Base-by-base conservation (phyloP, 2,113 vertebrate genomes). In the Cricetomys ansorgei region DNA sequence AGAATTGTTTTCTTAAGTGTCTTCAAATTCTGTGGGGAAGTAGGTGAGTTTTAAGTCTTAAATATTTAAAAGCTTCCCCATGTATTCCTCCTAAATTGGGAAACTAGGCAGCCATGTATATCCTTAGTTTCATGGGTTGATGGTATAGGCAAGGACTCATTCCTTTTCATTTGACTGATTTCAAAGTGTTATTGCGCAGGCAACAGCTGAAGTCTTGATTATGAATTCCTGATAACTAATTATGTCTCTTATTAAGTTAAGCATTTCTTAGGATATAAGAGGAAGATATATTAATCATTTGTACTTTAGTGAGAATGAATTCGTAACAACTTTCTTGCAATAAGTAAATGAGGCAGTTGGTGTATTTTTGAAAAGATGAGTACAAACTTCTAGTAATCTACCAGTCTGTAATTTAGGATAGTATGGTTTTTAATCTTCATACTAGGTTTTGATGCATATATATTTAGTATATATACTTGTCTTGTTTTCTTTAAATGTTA, bases 1-100 rank as follows among this genome's bases (percentile, higher is more conserved):
- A 12, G 27, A 65, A 53, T 88, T 90, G 16, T 50, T 92, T 92
- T 95, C 37, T 53, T 80, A 37, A 57, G 72, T 59, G 50, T 96
- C 89, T 97, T 80, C 69, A 80, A 55, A 86, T 37, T 86, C 88
- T 92, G 73, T 81, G 8, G 53, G 88, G 67, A 94, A 84, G 62
- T 73, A 93, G 77, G 43, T 84, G 80, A 84, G 80, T 92, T 94
- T 94, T 94, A 79, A 83, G 88, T 87, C 59, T 55, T 91, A 73
- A 94, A 83, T 93, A 93, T 77, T 93, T 91, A 79, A 95, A 93
- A 29, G 53, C 65, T 45, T 83, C 45, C 10, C 16, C 2, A 65
- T 13, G 29, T 50, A 45, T 27, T 9, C 43, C 7, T 75, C 10
- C 53, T 76, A 40, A 85, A 16, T 15, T 50, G 10, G 29, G 62